A percentile compares a stretch with the other conserved stretches of the same genome.
Conservation (phyloP, 2,888 invertebrate species). For the Choristoneura rosaceana region DNA sequence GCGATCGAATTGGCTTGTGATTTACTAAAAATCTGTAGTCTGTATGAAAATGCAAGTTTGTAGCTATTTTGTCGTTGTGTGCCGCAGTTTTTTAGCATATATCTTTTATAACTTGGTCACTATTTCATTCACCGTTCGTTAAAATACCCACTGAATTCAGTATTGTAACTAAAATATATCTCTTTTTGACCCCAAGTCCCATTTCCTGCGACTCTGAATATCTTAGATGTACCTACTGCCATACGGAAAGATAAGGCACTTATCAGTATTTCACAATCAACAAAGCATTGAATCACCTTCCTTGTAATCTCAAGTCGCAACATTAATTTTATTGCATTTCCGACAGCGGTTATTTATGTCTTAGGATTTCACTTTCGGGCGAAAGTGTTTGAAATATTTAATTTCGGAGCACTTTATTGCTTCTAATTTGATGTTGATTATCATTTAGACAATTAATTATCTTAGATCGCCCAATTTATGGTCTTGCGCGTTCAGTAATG, state of each 20-base stretch:
- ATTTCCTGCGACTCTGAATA: background rate
- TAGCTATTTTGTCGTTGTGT: no score
- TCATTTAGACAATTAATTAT: conserved; percentile 21
- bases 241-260: background rate
- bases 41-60: no score
- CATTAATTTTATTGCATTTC: conserved; percentile 34
- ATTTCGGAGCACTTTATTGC: conserved; percentile 24
- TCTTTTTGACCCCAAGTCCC: background rate
- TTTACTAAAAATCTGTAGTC: background rate
- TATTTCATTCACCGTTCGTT: no score
- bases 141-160: no score
- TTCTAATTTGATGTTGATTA: conserved; percentile 28
- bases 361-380: conserved; percentile 30
- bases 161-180: background rate
- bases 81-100: no score
- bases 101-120: no score
- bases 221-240: background rate
- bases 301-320: conserved; percentile 10
- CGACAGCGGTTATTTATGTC: conserved; percentile 18
- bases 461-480: conserved; percentile 19
- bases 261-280: conserved; percentile 6
- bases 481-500: background rate
- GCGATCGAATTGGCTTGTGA: no score
- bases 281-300: conserved; percentile 16
- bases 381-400: conserved; percentile 29